Percentiles rank a stretch among this genome's conserved stretches.
phyloP scores from a whole-genome alignment of 2,113 vertebrate species.

The Sclerurus mexicanus region DNA sequence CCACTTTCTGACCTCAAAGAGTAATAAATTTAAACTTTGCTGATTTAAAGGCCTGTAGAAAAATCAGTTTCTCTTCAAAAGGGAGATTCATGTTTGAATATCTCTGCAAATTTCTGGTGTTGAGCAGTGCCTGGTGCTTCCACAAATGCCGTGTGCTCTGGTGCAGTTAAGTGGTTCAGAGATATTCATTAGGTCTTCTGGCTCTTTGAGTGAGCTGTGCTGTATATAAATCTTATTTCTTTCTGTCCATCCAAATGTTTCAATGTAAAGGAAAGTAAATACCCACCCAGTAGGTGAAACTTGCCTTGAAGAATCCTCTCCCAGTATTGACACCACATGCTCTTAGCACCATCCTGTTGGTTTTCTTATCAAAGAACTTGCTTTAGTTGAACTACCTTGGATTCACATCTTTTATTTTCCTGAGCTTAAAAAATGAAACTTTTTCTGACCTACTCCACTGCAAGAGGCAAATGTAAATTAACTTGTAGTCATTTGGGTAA shows the following conservation, averaged over 20 bases:
- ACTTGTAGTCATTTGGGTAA: too few species aligned
- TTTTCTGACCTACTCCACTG: too few species aligned
- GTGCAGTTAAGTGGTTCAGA: not conserved
- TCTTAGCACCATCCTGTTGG: too few species aligned
- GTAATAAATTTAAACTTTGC: not conserved
- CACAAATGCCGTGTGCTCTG: not conserved
- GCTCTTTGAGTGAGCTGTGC: not conserved
- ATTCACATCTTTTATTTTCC: too few species aligned
- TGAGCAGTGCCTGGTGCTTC: not conserved
- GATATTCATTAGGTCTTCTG: not conserved
- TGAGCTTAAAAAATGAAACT: too few species aligned
- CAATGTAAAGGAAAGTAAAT: not conserved
- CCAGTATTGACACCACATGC: too few species aligned
- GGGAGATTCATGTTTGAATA: not conserved
- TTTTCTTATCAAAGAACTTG: too few species aligned
- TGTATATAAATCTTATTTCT: not conserved
- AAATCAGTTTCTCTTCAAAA: not conserved
- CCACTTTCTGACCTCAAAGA: not conserved
- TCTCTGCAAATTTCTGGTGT: not conserved
- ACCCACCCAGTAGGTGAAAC: not conserved
- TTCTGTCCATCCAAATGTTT: not conserved
- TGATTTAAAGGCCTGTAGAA: not conserved
- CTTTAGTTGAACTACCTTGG: too few species aligned
- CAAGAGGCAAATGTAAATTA: too few species aligned
- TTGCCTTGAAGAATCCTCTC: not conserved